phyloP scores from a whole-genome alignment of 2,113 vertebrate genomes.

The Larimichthys polyactis region DNA sequence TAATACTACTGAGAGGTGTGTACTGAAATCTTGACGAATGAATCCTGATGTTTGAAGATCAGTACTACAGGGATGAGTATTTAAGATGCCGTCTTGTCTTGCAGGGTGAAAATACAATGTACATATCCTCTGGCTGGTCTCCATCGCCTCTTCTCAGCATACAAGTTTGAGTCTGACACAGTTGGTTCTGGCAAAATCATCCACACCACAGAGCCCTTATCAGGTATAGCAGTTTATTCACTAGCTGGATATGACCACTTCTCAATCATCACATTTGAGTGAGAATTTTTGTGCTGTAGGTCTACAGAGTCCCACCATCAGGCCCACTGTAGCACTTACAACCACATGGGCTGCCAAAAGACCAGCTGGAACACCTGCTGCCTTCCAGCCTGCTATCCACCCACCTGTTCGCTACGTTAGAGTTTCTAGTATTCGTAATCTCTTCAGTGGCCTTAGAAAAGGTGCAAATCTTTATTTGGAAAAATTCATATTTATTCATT shows the following conservation, averaged over 20 bases:
- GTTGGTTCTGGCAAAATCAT: conserved; percentile 46
- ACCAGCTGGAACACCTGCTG: fast-evolving
- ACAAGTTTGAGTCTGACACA: conserved; percentile 69
- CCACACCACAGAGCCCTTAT: neutral
- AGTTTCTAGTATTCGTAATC: neutral
- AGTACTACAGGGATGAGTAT: too few relatives aligned
- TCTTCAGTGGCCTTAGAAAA: neutral
- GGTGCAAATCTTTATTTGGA: neutral
- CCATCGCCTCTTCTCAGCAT: conserved; percentile 58
- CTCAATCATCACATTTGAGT: neutral
- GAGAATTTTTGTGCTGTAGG: neutral
- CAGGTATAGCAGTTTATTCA: neutral
- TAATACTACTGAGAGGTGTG: conserved; percentile 12
- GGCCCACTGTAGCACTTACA: neutral
- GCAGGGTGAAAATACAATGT: conserved; percentile 73
- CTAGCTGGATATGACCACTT: neutral
- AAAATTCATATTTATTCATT: neutral
- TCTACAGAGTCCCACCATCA: neutral
- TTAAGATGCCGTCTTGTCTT: neutral
- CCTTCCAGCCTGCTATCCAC: neutral
- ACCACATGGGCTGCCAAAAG: neutral
- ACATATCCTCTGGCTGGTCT: conserved; percentile 60
- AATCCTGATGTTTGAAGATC: too few relatives aligned
- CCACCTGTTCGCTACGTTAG: conserved; percentile 33
- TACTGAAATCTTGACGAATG: neutral